phyloP scores from a whole-genome alignment of 2,113 vertebrate genomes.

The Geococcyx californianus region DNA sequence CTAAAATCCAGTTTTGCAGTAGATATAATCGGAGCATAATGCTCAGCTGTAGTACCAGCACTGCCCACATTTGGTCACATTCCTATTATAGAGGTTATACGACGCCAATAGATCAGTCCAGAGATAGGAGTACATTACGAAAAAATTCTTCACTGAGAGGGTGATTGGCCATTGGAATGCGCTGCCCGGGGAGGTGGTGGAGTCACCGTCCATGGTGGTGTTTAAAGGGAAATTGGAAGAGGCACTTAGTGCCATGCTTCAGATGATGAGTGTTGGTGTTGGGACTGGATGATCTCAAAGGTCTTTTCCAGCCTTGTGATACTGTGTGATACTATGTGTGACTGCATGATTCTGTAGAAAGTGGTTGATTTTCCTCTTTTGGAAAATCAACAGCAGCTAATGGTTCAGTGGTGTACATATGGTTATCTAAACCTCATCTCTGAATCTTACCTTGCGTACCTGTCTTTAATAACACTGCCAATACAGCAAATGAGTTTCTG shows the following conservation, averaged over 20 bases:
- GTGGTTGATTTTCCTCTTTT: not conserved
- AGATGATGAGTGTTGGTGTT: too few relatives aligned
- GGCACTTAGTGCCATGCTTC: too few relatives aligned
- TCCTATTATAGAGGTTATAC: not conserved
- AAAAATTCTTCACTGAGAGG: too few relatives aligned
- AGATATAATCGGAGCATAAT: not conserved
- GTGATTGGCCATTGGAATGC: too few relatives aligned
- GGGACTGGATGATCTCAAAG: too few relatives aligned
- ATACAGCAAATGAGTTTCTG: not conserved
- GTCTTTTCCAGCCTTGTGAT: too few relatives aligned
- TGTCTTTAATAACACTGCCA: not conserved
- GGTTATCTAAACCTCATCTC: not conserved
- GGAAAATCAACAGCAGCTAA: not conserved
- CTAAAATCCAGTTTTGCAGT: not conserved
- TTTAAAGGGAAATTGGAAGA: too few relatives aligned
- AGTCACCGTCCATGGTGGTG: too few relatives aligned
- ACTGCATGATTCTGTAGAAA: not conserved
- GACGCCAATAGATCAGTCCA: not conserved
- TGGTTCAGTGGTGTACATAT: not conserved
- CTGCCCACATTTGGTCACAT: not conserved
- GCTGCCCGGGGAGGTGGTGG: too few relatives aligned
- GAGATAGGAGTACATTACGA: not conserved
- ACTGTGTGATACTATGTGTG: too few relatives aligned
- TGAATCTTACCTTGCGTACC: not conserved
- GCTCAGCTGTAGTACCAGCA: not conserved